phyloP scores from a whole-genome alignment of 2,113 vertebrate species.

The Pitta sordida region DNA sequence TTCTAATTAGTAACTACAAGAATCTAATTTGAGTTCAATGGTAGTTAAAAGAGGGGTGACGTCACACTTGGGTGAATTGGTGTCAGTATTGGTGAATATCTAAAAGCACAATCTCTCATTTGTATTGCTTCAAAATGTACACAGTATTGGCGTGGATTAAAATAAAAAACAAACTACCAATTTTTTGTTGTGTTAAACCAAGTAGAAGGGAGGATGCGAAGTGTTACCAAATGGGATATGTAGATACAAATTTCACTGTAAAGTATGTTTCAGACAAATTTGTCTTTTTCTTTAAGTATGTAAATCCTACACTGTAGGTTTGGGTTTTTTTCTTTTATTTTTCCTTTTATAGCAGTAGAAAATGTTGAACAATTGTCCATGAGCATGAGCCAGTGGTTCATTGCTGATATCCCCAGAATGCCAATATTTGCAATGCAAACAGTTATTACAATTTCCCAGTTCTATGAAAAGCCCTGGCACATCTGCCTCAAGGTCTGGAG shows the following conservation, averaged over 20 bases:
- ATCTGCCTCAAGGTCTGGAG: constrained; percentile 64
- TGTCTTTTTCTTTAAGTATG: constrained; percentile 75
- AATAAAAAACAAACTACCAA: constrained; percentile 73
- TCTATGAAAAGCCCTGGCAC: constrained; percentile 74
- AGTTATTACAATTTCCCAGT: constrained; percentile 75
- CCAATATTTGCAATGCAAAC: constrained; percentile 84
- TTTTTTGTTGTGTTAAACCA: constrained; percentile 77
- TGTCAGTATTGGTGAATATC: constrained; percentile 70
- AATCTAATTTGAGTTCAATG: constrained; percentile 62
- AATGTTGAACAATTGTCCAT: constrained; percentile 81
- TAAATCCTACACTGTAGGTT: constrained; percentile 84
- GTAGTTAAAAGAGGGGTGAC: constrained; percentile 66
- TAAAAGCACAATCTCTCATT: constrained; percentile 79
- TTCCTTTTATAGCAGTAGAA: constrained; percentile 81
- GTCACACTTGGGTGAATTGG: constrained; percentile 74
- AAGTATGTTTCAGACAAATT: constrained; percentile 82
- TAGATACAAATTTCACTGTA: constrained; percentile 78
- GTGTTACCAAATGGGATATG: constrained; percentile 80
- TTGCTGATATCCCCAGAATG: constrained; percentile 84
- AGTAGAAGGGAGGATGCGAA: constrained; percentile 84
- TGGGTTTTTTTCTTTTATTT: constrained; percentile 25
- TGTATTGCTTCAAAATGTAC: constrained; percentile 85
- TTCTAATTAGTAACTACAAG: constrained; percentile 58
- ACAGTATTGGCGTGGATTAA: constrained; percentile 75
- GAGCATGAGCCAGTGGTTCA: constrained; percentile 79